A percentile compares a stretch with the other conserved stretches of the same genome.
phyloP scores from a whole-genome alignment of 2,113 vertebrate genomes.

The Semicossyphus pulcher region DNA sequence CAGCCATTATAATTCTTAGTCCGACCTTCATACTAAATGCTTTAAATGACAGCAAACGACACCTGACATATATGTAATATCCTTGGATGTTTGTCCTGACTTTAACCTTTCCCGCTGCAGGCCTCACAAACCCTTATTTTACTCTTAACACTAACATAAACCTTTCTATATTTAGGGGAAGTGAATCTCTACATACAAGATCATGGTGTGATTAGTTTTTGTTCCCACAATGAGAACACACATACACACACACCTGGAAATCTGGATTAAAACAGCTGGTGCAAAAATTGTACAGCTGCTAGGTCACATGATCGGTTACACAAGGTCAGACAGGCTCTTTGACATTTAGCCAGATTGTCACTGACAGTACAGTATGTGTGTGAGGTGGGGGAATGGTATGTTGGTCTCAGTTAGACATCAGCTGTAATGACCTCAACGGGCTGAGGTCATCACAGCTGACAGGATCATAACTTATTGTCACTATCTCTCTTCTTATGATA shows the following conservation, averaged over 20 bases:
- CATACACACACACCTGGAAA: conserved; percentile 26
- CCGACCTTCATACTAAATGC: not conserved
- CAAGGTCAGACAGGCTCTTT: conserved; percentile 54
- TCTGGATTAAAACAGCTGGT: conserved; percentile 48
- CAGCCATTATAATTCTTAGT: too few relatives aligned
- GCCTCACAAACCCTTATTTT: not conserved
- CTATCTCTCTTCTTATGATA: not conserved
- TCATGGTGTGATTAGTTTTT: not conserved
- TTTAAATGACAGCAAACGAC: not conserved
- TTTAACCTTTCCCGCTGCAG: not conserved
- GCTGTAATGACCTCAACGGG: too few relatives aligned
- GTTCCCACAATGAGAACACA: not conserved
- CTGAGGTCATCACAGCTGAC: conserved; percentile 26
- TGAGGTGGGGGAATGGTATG: not conserved
- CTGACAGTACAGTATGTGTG: conserved; percentile 11
- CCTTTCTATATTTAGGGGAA: not conserved
- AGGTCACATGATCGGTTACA: conserved; percentile 30
- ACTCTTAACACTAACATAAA: not conserved
- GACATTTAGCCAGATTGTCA: conserved; percentile 44
- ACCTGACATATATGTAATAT: too few relatives aligned
- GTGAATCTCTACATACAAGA: too few relatives aligned
- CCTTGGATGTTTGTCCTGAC: not conserved
- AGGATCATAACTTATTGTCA: conserved; percentile 8
- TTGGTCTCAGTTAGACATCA: too few relatives aligned
- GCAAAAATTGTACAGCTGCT: conserved; percentile 35